A percentile compares a stretch with the other conserved stretches of the same genome.
These are phyloP conservation scores for Onychostruthus taczanowskii DNA, from an alignment of 2,113 vertebrate genomes.

Conservation along the genomic window DNA sequence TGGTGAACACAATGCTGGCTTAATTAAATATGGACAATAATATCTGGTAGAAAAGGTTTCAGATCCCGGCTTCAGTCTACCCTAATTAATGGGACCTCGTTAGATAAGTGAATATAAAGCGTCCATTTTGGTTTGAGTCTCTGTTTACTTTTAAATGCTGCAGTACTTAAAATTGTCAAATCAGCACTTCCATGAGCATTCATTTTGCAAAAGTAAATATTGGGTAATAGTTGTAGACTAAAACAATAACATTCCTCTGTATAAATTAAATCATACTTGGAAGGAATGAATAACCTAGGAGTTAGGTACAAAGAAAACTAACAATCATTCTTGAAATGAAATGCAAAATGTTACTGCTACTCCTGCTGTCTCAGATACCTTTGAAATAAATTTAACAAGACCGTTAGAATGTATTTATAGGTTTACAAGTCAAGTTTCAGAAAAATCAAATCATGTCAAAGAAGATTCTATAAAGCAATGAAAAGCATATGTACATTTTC, in stretches of 20 bases:
- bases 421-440: not conserved
- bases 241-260: not conserved
- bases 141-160: not conserved
- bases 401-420: not conserved
- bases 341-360: not conserved
- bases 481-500: not conserved
- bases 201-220: not conserved
- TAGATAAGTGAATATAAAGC: not conserved
- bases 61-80: not conserved
- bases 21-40: not conserved
- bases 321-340: too few relatives aligned
- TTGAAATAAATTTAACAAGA: not conserved
- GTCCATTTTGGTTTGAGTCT: not conserved
- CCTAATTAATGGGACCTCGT: not conserved
- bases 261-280: not conserved
- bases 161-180: not conserved
- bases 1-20: not conserved
- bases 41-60: not conserved
- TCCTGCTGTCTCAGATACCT: not conserved
- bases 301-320: not conserved
- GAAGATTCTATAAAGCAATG: not conserved
- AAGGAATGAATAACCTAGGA: not conserved
- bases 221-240: not conserved
- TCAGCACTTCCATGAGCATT: not conserved
- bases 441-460: not conserved